Percentiles rank a stretch among this genome's conserved stretches.
phyloP scores from a whole-genome alignment of 2,113 vertebrate species.

The Leptocoma aspasia region DNA sequence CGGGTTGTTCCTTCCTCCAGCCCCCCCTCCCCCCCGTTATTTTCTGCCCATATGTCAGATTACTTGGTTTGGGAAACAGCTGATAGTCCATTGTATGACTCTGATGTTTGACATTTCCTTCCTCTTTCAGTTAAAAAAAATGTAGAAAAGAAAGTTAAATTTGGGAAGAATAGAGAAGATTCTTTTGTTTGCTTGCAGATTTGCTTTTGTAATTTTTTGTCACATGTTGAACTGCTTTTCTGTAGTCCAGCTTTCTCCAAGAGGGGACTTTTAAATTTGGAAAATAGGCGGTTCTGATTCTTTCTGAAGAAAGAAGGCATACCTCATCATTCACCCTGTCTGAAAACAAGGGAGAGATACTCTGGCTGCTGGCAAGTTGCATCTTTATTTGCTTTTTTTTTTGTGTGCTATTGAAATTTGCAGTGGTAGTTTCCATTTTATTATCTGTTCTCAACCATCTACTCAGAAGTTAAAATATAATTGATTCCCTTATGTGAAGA shows the following conservation, averaged over 20 bases:
- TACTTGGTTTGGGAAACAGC: slow-evolving; percentile 36
- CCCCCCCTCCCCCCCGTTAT: background rate
- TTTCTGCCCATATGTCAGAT: background rate
- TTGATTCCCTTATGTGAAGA: background rate
- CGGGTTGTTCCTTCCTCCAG: background rate
- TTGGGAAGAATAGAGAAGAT: background rate
- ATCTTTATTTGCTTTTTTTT: background rate
- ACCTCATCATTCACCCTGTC: background rate
- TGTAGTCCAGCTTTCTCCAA: background rate
- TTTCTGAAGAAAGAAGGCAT: background rate
- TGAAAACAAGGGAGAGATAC: background rate
- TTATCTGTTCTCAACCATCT: background rate
- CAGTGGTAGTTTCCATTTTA: background rate
- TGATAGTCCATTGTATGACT: slow-evolving; percentile 33
- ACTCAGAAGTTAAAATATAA: background rate
- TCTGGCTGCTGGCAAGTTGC: background rate
- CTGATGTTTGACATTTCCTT: slow-evolving; percentile 48
- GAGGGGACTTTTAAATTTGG: background rate
- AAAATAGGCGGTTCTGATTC: background rate
- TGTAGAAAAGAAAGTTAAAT: background rate
- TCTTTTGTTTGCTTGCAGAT: background rate
- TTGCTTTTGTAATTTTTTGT: background rate
- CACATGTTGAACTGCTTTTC: background rate
- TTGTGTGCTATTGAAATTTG: background rate
- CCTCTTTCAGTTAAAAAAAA: background rate